phyloP scores from a whole-genome alignment of 2,113 vertebrate genomes.

The Phoxinus phoxinus region DNA sequence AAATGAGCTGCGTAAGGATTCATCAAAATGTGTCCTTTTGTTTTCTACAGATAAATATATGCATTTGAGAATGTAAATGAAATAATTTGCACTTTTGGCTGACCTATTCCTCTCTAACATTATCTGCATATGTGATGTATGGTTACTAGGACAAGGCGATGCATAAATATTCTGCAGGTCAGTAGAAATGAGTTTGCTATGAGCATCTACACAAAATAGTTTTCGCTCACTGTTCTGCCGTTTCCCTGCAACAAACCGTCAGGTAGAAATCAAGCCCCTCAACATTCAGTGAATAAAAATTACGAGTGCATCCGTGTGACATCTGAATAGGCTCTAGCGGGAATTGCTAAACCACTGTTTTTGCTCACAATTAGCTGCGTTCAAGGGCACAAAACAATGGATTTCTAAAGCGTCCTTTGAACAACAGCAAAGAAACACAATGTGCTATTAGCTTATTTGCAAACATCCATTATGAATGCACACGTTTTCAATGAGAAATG shows the following conservation, averaged over 20 bases:
- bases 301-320: neutral
- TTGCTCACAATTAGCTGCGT: neutral
- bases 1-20: neutral
- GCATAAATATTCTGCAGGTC: neutral
- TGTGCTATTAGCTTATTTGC: slow-evolving; percentile 24
- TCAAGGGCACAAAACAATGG: slow-evolving; percentile 6
- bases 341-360: neutral
- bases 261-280: neutral
- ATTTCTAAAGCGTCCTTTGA: neutral
- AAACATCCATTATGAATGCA: slow-evolving; percentile 10
- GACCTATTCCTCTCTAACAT: neutral
- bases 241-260: neutral
- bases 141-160: neutral
- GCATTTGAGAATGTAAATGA: neutral
- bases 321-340: neutral
- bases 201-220: neutral
- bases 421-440: slow-evolving; percentile 31
- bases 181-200: neutral
- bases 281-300: slow-evolving; percentile 1
- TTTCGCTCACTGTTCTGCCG: neutral
- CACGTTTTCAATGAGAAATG: neutral
- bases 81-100: neutral
- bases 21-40: neutral
- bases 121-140: neutral
- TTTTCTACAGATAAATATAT: neutral